Evolutionary conservation across 2,113 vertebrate genomes (phyloP), one percentile per base, ranked within the genome.

Genomic region (Corythornis madagascariensis): DNA sequence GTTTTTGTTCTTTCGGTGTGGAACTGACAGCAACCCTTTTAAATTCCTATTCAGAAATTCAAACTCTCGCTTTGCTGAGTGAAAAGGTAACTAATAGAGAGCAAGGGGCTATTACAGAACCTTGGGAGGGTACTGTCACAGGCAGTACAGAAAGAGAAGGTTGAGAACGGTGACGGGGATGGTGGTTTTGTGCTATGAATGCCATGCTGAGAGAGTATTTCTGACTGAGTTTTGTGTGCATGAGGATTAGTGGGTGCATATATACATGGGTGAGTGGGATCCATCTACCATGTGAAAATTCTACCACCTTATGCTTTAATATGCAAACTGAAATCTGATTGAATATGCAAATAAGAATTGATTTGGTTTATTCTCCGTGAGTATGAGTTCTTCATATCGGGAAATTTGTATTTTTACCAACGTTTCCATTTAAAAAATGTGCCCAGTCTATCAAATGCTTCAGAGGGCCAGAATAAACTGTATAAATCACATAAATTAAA

Each of bases 311-410:
- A 85, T 12, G 91, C 89, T 96, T 94, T 96, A 95, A 92, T 95
- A 96, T 96, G 93, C 91, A 95, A 95, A 93, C 85, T 0, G 3
- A 83, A 94, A 88, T 93, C 91, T 93, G 91, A 96, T 96, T 92
- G 94, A 96, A 91, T 96, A 95, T 93, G 87, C 82, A 94, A 94
- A 95, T 85, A 83, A 86, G 82, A 92, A 95, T 94, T 94, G 94
- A 96, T 95, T 96, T 96, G 94, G 82, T 93, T 96, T 93, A 93
- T 95, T 91, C 86, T 89, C 91, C 94, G 73, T 79, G 89, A 96
- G 86, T 87, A 83, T 53, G 80, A 88, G 65, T 86, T 95, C 89
- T 94, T 94, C 89, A 88, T 87, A 88, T 93, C 72, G 61, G 76
- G 69, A 89, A 89, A 91, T 72, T 83, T 89, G 94, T 90, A 26